A percentile compares a stretch with the other conserved stretches of the same genome.
Conservation (phyloP, 2,888 invertebrate genomes). For the Apamea anceps region DNA sequence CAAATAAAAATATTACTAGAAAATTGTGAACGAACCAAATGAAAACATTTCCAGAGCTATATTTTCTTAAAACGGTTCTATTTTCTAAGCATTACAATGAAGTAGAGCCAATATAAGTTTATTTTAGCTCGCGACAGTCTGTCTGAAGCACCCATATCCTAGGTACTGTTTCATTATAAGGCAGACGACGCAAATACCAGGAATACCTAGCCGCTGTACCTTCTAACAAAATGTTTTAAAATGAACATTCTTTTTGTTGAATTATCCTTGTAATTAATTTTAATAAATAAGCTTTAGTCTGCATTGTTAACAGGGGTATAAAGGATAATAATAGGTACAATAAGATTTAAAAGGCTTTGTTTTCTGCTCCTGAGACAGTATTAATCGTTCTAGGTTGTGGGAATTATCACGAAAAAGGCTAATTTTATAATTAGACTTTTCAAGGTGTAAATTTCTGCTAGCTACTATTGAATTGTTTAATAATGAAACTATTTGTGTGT, state of each 20-base stretch:
- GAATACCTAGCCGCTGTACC: conserved; percentile 63
- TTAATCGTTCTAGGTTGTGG: background rate
- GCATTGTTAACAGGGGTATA: conserved; percentile 26
- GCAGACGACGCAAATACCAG: conserved; percentile 61
- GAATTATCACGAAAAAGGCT: background rate
- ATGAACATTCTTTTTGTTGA: conserved; percentile 69
- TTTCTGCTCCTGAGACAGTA: conserved; percentile 7
- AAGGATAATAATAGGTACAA: conserved; percentile 15
- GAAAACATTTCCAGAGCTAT: conserved; percentile 31
- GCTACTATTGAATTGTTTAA: background rate
- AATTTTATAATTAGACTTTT: background rate
- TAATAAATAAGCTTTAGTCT: conserved; percentile 50
- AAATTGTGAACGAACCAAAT: conserved; percentile 21
- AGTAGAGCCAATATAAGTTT: conserved; percentile 59
- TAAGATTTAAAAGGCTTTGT: conserved; percentile 6
- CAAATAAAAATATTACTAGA: conserved; percentile 9
- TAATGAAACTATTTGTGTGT: background rate
- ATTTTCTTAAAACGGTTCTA: conserved; percentile 38
- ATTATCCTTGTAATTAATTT: conserved; percentile 58
- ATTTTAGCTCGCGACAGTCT: conserved; percentile 61
- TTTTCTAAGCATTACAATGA: conserved; percentile 53
- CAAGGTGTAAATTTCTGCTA: background rate
- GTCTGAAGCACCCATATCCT: conserved; percentile 59
- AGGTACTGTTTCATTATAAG: conserved; percentile 69
- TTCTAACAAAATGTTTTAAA: conserved; percentile 67